Conservation (phyloP, 2,888 invertebrate genomes). For the Trissolcus japonicus region DNA sequence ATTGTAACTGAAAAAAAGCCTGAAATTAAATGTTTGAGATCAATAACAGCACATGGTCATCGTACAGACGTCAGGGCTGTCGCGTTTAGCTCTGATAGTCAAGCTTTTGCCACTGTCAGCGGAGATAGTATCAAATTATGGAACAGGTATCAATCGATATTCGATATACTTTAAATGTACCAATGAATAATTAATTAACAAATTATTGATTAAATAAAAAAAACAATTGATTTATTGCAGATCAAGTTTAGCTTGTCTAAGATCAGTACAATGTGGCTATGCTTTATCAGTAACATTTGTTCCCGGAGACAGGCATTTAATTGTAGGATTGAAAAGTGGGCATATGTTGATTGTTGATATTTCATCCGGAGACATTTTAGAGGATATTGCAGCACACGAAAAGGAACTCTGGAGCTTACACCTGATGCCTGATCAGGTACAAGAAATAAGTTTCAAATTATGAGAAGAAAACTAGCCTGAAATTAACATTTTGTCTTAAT, state of each 20-base stretch:
- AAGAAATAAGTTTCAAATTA: constrained; percentile 19
- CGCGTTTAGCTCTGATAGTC: constrained; percentile 92
- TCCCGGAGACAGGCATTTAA: constrained; percentile 92
- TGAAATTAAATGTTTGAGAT: constrained; percentile 81
- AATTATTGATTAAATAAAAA: neutral
- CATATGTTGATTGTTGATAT: constrained; percentile 89
- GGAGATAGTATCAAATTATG: constrained; percentile 94
- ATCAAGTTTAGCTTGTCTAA: constrained; percentile 79
- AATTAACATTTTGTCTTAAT: neutral
- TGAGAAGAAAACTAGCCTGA: neutral
- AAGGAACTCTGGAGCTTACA: constrained; percentile 88
- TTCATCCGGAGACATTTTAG: constrained; percentile 87
- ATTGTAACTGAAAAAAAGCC: constrained; percentile 77
- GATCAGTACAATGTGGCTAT: constrained; percentile 82
- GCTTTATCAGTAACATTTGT: constrained; percentile 87
- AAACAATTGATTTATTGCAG: constrained; percentile 68
- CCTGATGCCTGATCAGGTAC: constrained; percentile 87
- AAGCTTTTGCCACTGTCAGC: constrained; percentile 91
- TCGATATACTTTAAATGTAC: neutral
- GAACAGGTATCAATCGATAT: constrained; percentile 84
- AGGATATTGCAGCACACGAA: constrained; percentile 89
- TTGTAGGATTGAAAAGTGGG: constrained; percentile 92
- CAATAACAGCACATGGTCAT: constrained; percentile 87
- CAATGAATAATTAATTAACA: neutral
- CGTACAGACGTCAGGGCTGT: constrained; percentile 92